Base-by-base conservation (phyloP, 2,888 invertebrate species). In the Pseudolycoriella hygida region DNA sequence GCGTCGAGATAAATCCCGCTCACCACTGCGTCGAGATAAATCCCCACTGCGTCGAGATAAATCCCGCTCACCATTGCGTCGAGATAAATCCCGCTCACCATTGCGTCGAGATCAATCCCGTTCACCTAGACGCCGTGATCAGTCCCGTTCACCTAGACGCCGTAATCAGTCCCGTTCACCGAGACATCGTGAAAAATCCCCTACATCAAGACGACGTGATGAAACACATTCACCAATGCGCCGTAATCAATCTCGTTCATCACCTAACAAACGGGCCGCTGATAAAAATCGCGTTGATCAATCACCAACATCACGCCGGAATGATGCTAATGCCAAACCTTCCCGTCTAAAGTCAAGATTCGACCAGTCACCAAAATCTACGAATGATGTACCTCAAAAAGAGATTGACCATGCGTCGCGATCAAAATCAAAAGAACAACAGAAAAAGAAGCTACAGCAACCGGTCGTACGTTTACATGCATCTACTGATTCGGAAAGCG, bases 381-480 rank as follows among this genome's bases (percentile, higher is more conserved):
- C 25, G 8, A 25, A 25, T 8, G 25, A 25, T 6, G 8, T 25
- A 34, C 15, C 34, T 34, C 12, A 34, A 34, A 34, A 14, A 34
- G 15, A 14, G 3, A 4, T 14, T 8, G 11, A 34, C 11, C 6
- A 30, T 30, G 11, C 6, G 11, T 30, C 30, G 11, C 30, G 30
- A 30, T 30, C 30, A 10, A 6, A 10, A 11, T 30, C 30, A 4
- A 12, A 14, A 19, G 15, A 41, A 40, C 25, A 25, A 25, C 25
- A 25, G 8, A 14, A 41, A 34, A 17, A 37, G 19, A 19, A 40
- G 10, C 20, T 37, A 39, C 44, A 19, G n/a, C 44, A 44, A 48
- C 74, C 74, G 1, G 68, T 74, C 4, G 74, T 76, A 1, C 73
- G 77, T 49, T 60, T 76, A 55, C 64, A 72, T 19, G 70, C 69